Base-by-base conservation (phyloP, 2,888 invertebrate genomes). In the Ganaspis brasiliensis region DNA sequence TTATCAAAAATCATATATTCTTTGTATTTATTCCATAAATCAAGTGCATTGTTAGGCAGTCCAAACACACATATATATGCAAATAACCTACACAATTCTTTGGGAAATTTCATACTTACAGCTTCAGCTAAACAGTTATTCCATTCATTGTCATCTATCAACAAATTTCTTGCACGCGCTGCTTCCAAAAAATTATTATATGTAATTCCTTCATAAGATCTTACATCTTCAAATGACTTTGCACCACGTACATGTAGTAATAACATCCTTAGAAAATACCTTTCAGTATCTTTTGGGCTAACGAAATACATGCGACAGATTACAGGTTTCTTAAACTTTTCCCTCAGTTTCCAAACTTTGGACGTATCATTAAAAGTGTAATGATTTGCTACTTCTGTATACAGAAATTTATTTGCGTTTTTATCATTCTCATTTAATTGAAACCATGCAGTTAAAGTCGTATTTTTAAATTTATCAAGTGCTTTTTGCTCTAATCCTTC, bases 61-160 rank as follows among this genome's bases (percentile, higher is more conserved):
- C 56, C 56, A 21, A 56, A 56, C 2, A 52, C n/a, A 8, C 6
- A 19, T 52, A 45, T 45, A 2, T 45, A 45, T 45, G 45, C 45
- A 14, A 45, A 45, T 14, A 45, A 45, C 12, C 45, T 8, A 45
- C 45, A 45, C 9, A 45, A 12, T 45, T 45, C 45, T 45, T 45
- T 10, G 12, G 45, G 45, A 45, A 45, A 45, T 45, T 45, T 81
- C 75, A 79, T 67, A 73, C 76, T 79, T 81, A 74, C 79, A 78
- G 81, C 76, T 82, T 81, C 79, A 73, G 55, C 72, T 73, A 31
- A 67, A 59, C 49, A 74, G 74, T 26, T 52, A 52, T 52, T 19
- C 52, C 52, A 52, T 52, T 52, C 52, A 52, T 52, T 52, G 6
- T 52, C 52, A n/a, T n/a, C 19, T 16, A 3, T 16, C 2, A 52